These are phyloP conservation scores for Procapra przewalskii DNA, from an alignment of 2,113 vertebrate genomes.

Conservation along the genomic window DNA sequence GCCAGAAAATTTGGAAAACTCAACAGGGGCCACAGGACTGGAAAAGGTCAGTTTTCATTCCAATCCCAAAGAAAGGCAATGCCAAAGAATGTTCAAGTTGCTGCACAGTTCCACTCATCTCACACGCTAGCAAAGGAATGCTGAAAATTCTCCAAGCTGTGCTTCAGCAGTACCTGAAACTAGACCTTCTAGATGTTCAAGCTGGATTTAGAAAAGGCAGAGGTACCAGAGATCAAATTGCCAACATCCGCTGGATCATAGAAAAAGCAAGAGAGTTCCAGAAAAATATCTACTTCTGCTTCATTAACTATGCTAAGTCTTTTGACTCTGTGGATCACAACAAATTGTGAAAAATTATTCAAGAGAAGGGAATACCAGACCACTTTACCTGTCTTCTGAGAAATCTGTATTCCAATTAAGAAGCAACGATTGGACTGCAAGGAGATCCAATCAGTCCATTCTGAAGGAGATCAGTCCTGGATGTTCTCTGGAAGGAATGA, in stretches of 20 bases:
- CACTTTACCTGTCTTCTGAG: not conserved
- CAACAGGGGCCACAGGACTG: not conserved
- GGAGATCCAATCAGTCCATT: too few species aligned
- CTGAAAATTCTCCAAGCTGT: not conserved
- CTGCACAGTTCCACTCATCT: not conserved
- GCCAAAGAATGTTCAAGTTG: not conserved
- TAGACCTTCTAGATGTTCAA: not conserved
- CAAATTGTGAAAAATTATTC: not conserved
- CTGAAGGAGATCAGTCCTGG: too few species aligned
- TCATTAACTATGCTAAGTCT: not conserved
- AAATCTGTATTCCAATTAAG: not conserved
- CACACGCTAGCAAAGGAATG: not conserved
- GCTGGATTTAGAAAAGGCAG: not conserved
- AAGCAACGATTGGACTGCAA: not conserved
- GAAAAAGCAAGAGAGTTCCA: not conserved
- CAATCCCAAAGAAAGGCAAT: not conserved
- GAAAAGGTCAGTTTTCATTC: not conserved
- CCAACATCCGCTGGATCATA: not conserved
- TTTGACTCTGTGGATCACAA: not conserved
- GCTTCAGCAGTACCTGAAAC: not conserved
- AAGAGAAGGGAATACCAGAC: not conserved
- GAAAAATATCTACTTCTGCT: not conserved
- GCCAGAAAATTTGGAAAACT: not conserved
- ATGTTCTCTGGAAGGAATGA: too few species aligned
- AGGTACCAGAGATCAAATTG: not conserved